Evolutionary conservation across 2,888 invertebrate species (phyloP).

Genomic region (Syrista parreyssii): DNA sequence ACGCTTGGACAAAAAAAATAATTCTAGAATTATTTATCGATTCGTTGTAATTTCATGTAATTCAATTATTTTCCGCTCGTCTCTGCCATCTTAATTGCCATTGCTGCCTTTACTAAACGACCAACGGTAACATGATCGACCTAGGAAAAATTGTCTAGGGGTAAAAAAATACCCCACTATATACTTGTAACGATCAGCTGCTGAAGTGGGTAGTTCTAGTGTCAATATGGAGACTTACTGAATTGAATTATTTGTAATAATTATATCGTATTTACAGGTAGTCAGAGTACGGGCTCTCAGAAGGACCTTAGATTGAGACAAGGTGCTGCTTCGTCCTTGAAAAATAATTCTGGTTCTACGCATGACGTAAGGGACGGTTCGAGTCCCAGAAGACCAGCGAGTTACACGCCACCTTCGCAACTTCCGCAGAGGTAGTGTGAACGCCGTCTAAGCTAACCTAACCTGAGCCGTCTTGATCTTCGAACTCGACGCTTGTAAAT

Average conservation of each 20-base stretch:
- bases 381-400: constrained; percentile 57
- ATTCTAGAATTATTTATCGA: not conserved
- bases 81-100: not conserved
- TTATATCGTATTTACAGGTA: constrained; percentile 28
- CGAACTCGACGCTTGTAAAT: not conserved
- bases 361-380: constrained; percentile 56
- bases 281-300: constrained; percentile 57
- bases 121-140: too few species aligned
- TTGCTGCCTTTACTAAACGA: too few species aligned
- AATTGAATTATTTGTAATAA: not conserved
- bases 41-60: not conserved
- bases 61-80: too few species aligned
- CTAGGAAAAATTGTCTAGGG: too few species aligned
- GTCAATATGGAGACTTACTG: not conserved
- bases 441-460: not conserved
- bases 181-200: not conserved
- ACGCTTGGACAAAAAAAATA: not conserved
- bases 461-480: not conserved
- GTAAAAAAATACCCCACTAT: not conserved
- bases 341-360: constrained; percentile 54
- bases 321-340: constrained; percentile 58
- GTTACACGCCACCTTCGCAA: constrained; percentile 58
- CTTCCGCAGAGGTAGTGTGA: constrained; percentile 64
- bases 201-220: not conserved
- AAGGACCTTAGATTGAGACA: constrained; percentile 71